Evolutionary conservation across 2,888 invertebrate genomes (phyloP).

Genomic region (Papilio demoleus): DNA sequence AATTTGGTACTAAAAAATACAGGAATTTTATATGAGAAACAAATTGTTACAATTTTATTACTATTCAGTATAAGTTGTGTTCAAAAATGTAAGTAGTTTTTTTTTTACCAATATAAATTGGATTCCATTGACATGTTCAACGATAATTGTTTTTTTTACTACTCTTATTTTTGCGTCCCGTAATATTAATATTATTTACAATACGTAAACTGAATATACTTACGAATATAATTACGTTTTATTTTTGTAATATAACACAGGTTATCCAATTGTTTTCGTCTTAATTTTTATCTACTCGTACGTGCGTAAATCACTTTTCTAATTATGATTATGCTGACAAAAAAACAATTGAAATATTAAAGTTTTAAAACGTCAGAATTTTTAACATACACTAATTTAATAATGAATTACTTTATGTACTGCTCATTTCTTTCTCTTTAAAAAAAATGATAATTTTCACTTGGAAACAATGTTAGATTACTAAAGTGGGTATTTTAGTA

Average conservation of each 20-base stretch:
- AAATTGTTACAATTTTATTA: background rate
- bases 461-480: no score
- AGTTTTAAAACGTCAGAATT: no score
- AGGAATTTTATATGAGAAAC: background rate
- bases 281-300: background rate
- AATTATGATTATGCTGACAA: background rate
- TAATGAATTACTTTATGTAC: no score
- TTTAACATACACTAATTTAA: no score
- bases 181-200: background rate
- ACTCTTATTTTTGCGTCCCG: background rate
- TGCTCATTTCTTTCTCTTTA: no score
- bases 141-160: background rate
- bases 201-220: background rate
- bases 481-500: background rate
- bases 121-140: background rate
- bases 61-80: background rate
- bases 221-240: background rate
- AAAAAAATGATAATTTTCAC: no score
- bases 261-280: slow-evolving; percentile 5
- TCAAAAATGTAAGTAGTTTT: slow-evolving; percentile 6
- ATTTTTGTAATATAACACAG: background rate
- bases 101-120: background rate
- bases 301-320: background rate
- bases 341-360: background rate
- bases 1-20: background rate